Base-by-base conservation (phyloP, 2,113 vertebrate species). In the human region DNA sequence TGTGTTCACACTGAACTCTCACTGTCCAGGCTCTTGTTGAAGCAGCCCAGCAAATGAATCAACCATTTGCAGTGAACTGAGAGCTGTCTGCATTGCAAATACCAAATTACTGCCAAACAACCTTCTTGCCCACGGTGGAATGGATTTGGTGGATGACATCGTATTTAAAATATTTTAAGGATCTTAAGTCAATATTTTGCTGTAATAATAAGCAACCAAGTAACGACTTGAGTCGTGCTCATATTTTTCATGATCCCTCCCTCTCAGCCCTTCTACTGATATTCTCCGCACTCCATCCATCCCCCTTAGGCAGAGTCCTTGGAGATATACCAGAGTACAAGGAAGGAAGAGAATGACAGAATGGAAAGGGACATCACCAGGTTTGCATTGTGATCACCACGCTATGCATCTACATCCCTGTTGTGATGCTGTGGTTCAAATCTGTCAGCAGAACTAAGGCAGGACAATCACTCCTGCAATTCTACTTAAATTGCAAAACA, bases 301-400 rank as follows among this genome's bases (percentile, higher is more conserved):
- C 11, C 35, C 11, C 20, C 43, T 57, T 3, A 5, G 57, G 68
- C 38, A 4, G 75, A 48, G 32, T 43, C 68, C 59, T 55, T 48
- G 25, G 50, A 64, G 12, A 18, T 17, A 18, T 0, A 6, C 32
- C 3, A 32, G 40, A 48, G 55, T 3, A 25, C 57, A 43, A 75
- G 93, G 40, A 45, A 32, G 92, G 45, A 72, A 30, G 61, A 57
- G 35, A 43, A 45, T 5, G 68, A 38, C n/a, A 32, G 6, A 27
- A n/a, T 9, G 35, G 57, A 68, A 35, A 64, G n/a, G 38, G 73
- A 35, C 7, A 25, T 30, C 50, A 38, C 64, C 14, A 68, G 52
- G 45, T 55, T 75, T 32, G 59, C 5, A 61, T 1, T 0, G 0
- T 17, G 32, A 30, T 25, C 45, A 16, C 27, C 10, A 16, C 35